Evolutionary conservation across 2,797 vertebrate species (phyloP), one percentile per base, ranked within the genome.

Genomic region (Lagodon rhomboides): DNA sequence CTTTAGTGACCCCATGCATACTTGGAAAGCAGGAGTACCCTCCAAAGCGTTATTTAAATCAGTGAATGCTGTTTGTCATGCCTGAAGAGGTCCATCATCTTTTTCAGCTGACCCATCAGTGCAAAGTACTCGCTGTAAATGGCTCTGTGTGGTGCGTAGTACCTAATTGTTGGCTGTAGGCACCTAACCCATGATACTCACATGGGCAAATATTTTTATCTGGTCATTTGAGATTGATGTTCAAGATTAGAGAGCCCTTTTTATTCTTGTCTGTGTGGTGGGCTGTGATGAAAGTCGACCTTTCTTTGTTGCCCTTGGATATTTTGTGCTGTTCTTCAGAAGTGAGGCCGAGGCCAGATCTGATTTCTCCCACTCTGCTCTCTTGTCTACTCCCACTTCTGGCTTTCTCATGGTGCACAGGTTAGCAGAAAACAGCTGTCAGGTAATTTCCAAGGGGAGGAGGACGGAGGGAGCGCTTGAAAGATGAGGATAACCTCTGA

Each of bases 381-480:
- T 65, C 73, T 78, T 41, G 49, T 77, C 65, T 46, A 23, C 76
- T 80, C 71, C 62, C 69, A 76, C 46, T 77, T 64, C 82, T 38
- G 16, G 10, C 74, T 59, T 82, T 91, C 79, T 73, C 50, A 3
- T 79, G 67, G 51, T 85, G 76, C 54, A 41, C 75, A 71, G 79
- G 73, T 90, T 85, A 78, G 79, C 55, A 65, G 72, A 88, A 38
- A 94, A 78, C 89, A 88, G 90, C 87, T 92, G 85, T 73, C 73
- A 73, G 68, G 58, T 90, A 63, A 59, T 91, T 93, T 89, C 77
- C 80, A 88, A 22, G 23, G 68, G 77, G 77, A 75, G 59, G 66
- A 58, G 55, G 63, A 77, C 47, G 25, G 43, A 75, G 51, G 27
- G 43, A 63, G 38, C n/a, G 18, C 59, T 82, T 85, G 51, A 83